Percentiles rank a stretch among this genome's conserved stretches.
Evolutionary conservation across 2,113 vertebrate species (phyloP).

Genomic region (Ia io): DNA sequence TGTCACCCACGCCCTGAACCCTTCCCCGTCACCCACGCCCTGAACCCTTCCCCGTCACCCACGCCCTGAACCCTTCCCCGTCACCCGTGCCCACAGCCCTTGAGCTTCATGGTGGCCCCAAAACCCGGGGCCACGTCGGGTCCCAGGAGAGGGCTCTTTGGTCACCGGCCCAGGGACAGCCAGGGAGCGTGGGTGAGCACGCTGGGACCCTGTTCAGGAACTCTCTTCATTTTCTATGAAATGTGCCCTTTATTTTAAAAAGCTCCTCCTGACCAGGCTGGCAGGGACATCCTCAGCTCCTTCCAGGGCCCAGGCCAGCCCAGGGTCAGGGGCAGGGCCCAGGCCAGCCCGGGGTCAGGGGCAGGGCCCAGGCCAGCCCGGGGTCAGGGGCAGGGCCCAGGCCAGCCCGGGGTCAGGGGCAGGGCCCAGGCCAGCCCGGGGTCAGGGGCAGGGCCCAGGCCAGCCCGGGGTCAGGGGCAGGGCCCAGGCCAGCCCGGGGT

Average conservation of each 20-base stretch:
- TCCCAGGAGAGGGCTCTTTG: not conserved
- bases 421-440: too few species aligned
- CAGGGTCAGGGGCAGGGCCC: too few species aligned
- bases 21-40: accelerated
- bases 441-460: not conserved
- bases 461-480: too few species aligned
- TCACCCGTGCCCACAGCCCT: accelerated
- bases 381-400: not conserved
- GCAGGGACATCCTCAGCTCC: not conserved
- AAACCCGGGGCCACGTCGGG: not conserved
- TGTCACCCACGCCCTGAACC: accelerated
- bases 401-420: too few species aligned
- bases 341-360: too few species aligned
- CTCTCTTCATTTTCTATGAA: not conserved
- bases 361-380: too few species aligned
- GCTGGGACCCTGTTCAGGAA: not conserved
- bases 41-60: too few species aligned
- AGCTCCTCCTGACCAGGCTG: too few species aligned
- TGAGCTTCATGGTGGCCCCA: not conserved
- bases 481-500: accelerated
- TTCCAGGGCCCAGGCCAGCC: not conserved
- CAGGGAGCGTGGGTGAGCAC: accelerated
- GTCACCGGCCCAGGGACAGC: too few species aligned
- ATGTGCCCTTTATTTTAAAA: too few species aligned
- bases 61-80: accelerated